phyloP scores from a whole-genome alignment of 2,888 invertebrate species.

The Tenthredo amoena region DNA sequence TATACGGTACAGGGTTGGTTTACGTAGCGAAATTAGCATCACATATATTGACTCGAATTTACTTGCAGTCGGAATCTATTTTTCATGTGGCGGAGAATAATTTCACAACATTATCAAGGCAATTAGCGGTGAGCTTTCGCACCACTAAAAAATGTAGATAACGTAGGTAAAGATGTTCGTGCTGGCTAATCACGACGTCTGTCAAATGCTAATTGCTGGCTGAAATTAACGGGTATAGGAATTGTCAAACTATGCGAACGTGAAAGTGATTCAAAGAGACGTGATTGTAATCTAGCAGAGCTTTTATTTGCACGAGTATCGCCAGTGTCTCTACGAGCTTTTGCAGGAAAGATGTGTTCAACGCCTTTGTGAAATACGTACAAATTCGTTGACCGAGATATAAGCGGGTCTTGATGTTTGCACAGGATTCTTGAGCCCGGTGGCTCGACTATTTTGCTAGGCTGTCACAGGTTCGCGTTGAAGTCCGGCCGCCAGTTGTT shows the following conservation, averaged over 20 bases:
- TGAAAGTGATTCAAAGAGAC: constrained; percentile 8
- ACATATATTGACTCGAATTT: neutral
- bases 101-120: constrained; percentile 5
- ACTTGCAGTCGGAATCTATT: neutral
- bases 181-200: constrained; percentile 10
- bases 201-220: constrained; percentile 1
- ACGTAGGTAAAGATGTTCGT: constrained; percentile 1
- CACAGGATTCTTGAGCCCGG: constrained; percentile 47
- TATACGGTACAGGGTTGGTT: neutral
- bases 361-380: constrained; percentile 32
- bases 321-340: neutral
- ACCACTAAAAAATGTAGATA: neutral
- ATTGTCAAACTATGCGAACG: neutral
- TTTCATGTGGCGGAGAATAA: neutral
- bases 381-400: constrained; percentile 40
- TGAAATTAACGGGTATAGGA: neutral
- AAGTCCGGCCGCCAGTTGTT: constrained; percentile 20
- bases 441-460: constrained; percentile 20
- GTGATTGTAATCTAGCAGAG: neutral
- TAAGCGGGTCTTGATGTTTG: constrained; percentile 46
- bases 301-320: neutral
- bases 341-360: neutral
- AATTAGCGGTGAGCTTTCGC: neutral
- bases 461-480: neutral
- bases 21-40: neutral